Base-by-base conservation (phyloP, 2,113 vertebrate genomes). In the Nothocercus nigrocapillus region DNA sequence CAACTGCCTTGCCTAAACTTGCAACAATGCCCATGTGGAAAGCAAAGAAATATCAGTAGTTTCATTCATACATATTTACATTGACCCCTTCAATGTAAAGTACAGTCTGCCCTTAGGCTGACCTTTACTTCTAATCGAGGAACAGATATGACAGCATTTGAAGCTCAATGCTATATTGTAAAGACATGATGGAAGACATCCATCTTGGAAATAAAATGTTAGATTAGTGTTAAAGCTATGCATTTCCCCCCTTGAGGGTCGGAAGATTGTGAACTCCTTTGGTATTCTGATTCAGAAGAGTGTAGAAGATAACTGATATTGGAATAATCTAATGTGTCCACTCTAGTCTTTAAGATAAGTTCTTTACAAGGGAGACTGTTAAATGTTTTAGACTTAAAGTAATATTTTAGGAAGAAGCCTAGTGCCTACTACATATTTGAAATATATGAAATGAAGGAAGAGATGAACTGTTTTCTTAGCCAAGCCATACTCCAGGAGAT, bases 101-200 rank as follows among this genome's bases (percentile, higher is more conserved):
- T 96, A 95, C 88, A 94, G 70, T 61, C 85, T 75, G 88, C 74
- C 94, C 94, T 82, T 78, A 82, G 30, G 42, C 22, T 95, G 86
- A 95, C 95, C 92, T 96, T 95, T 87, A 94, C 95, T 95, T 97
- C 95, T 96, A 96, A 96, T 95, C 90, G 85, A 49, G 28, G 34
- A 51, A 90, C 95, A 92, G 85, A 90, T 47, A 44, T 95, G 78
- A 93, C 93, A 94, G 76, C 85, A 96, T 32, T 20, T 89, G 87
- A 91, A 96, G 42, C 58, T 93, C 93, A 95, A 83, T 27, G 76
- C 24, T 30, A 68, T 63, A 54, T 49, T 67, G 21, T 78, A 83
- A 73, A 74, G 64, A 74, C 38, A 38, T 76, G 30, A 61, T 59
- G 70, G 30, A 70, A 66, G 22, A n/a, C 27, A 66, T 78, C 22